Base-by-base conservation (phyloP, 2,797 vertebrate species). In the Coregonus suidteri region DNA sequence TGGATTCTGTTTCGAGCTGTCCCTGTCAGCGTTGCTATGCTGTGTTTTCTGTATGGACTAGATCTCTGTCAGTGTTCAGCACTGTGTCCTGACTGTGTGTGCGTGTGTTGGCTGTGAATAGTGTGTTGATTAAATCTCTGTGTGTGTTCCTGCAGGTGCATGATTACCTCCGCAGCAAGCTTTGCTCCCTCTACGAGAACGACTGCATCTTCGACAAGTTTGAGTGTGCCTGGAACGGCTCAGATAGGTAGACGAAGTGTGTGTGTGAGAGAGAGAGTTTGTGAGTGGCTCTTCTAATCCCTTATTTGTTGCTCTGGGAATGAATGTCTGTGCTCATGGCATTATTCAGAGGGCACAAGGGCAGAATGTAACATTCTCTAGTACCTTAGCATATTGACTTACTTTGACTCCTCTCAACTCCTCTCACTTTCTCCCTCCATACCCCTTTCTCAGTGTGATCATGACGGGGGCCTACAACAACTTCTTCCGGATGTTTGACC, bases 381-480 rank as follows among this genome's bases (percentile, higher is more conserved):
- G 6, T 18, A 62, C 31, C 13, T 30, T 25, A 34, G 88, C 87
- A 84, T 14, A 13, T 59, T 54, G 25, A 73, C 18, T 34, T 2
- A 25, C 56, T 65, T 9, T 14, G 30, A 14, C 68, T 34, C 35
- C 53, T n/a, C 6, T 6, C 37, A 6, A 62, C 54, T 15, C 3
- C 70, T 37, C 1, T 59, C 41, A 2, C 7, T 81, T 25, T 70
- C 56, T 51, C 37, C 37, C 11, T 37, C 35, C 67, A 16, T 25
- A 30, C 20, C 18, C 64, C 18, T 9, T 15, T 4, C 70, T 18
- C 90, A 98, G 97, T 4, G 97, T 98, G 83, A 98, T 98, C 89
- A 98, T 98, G 97, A 98, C 97, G 0, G 97, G 97, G 2, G 96
- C 97, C 41, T 98, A 98, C 89, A 98, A 98, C 93, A 98, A 98